Conservation (phyloP, 2,113 vertebrate species). For the Dipodomys ordii region DNA sequence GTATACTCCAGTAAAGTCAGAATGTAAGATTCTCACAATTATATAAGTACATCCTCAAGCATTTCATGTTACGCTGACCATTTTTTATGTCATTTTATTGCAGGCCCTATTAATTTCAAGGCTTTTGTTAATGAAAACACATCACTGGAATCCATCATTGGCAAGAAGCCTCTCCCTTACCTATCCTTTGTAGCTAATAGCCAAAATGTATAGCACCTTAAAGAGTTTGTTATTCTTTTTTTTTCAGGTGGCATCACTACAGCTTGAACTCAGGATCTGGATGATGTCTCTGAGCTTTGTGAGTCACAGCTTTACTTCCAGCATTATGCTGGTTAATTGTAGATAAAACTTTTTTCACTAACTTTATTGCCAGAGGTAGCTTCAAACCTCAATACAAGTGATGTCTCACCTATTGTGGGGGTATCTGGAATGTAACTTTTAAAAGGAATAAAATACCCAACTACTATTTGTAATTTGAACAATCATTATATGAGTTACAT, state of each 20-base stretch:
- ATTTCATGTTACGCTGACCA: not conserved
- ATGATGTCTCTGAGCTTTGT: no score
- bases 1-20: not conserved
- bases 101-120: not conserved
- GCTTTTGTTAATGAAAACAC: not conserved
- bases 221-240: conserved; percentile 3
- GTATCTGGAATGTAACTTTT: not conserved
- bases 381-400: not conserved
- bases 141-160: not conserved
- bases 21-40: not conserved
- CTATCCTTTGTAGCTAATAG: not conserved
- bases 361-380: no score
- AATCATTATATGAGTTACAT: not conserved
- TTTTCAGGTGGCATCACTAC: no score
- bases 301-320: no score
- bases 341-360: no score
- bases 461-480: conserved; percentile 8
- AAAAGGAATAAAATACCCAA: not conserved
- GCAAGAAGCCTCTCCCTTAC: not conserved
- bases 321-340: no score
- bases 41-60: not conserved
- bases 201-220: not conserved
- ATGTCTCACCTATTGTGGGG: not conserved
- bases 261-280: no score
- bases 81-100: conserved; percentile 1